These are phyloP conservation scores for Teleiodes luculella DNA, from an alignment of 2,888 invertebrate species.

Conservation along the genomic window DNA sequence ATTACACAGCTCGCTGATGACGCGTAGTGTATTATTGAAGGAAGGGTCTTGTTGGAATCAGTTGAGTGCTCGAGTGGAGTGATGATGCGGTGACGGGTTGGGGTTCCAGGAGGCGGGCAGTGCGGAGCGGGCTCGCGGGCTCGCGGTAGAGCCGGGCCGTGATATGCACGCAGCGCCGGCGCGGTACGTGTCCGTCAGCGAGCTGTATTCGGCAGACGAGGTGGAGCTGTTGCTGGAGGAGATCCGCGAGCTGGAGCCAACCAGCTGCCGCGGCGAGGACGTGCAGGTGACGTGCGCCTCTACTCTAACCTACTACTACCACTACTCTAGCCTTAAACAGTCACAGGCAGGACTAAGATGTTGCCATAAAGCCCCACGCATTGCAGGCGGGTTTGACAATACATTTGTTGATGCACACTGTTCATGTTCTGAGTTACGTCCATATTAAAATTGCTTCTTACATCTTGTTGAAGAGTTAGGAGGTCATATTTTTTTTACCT, in stretches of 20 bases:
- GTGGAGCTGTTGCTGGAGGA: conserved; percentile 77
- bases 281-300: conserved; percentile 47
- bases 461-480: too few species aligned
- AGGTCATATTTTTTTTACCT: too few species aligned
- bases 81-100: neutral
- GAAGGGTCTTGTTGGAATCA: too few species aligned
- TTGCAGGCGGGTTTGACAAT: too few species aligned
- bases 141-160: conserved; percentile 44
- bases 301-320: neutral
- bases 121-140: conserved; percentile 43
- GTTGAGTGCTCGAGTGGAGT: neutral
- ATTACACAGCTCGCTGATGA: neutral
- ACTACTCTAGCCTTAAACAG: too few species aligned
- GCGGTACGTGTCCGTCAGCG: conserved; percentile 77
- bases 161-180: conserved; percentile 75
- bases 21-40: neutral
- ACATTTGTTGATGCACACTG: too few species aligned
- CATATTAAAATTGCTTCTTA: too few species aligned
- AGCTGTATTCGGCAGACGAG: conserved; percentile 76
- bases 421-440: too few species aligned
- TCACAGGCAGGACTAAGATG: too few species aligned
- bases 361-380: too few species aligned
- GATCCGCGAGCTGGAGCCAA: conserved; percentile 75
- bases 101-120: conserved; percentile 45
- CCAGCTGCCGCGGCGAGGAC: conserved; percentile 73